Evolutionary conservation across 2,113 vertebrate species (phyloP), one percentile per base, ranked within the genome.

Genomic region (Heterotilapia buettikoferi): DNA sequence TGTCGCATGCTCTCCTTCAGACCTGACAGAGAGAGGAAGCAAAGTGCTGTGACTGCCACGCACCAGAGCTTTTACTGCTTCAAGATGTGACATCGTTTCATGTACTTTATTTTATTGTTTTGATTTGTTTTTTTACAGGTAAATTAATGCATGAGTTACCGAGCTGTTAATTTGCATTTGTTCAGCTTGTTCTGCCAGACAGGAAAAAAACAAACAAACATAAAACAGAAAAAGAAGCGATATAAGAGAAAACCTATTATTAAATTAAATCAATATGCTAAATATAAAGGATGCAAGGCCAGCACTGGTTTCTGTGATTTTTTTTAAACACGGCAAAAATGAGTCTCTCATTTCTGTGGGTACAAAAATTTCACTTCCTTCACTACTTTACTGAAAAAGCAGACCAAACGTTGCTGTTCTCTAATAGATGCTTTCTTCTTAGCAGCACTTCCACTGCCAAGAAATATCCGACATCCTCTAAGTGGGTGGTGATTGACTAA

Each of bases 1-100:
- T 97, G 97, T 54, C 96, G 96, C 97, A 98, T 97, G 92, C 96
- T 97, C 94, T 98, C 97, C 96, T 97, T 97, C 79, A 98, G 95
- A 92, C 97, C 97, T 98, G 93, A 36, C 54, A 43, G 9, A 85
- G 73, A 57, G 24, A 83, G 14, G 45, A 18, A 16, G 5, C 9
- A 63, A 53, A 19, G 7, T 36, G 21, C 45, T n/a, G 18, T 43
- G 33, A 86, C 10, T 8, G 3, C 57, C 19, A 66, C 31, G 18
- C 36, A 68, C 38, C 40, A 76, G 0, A 50, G 43, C 16, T 19
- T 76, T 12, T 2, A 76, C 6, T 12, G 43, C 16, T 76, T 50
- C 71, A 50, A 50, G 24, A 29, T 5, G 9, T 76, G 24, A 50
- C 43, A 50, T 31, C 6, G 18, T 50, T 76, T 76, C 6, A 31